Conservation (phyloP, 2,797 vertebrate species). For the Alcedo atthis region DNA sequence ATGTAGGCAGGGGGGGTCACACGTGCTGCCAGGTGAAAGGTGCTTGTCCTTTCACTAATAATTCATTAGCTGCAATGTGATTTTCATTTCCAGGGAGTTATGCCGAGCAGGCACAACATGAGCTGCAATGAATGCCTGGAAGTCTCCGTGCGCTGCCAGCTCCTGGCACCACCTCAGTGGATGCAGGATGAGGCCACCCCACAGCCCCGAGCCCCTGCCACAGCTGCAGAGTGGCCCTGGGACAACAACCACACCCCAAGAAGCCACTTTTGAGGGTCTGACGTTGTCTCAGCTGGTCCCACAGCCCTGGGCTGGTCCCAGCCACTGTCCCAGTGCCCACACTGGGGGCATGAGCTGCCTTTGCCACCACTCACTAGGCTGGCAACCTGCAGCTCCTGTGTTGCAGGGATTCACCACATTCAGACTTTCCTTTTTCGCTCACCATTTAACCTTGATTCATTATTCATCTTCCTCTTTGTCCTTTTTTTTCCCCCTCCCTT, state of each 20-base stretch:
- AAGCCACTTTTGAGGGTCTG: neutral
- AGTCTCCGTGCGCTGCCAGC: neutral
- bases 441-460: constrained; percentile 55
- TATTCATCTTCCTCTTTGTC: constrained; percentile 34
- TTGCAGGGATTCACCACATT: neutral
- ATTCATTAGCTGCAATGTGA: neutral
- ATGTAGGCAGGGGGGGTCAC: neutral
- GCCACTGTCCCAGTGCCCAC: accelerated
- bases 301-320: neutral
- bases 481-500: neutral
- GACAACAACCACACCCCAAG: accelerated
- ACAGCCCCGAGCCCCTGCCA: neutral
- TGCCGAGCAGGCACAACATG: accelerated
- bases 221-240: neutral
- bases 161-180: neutral
- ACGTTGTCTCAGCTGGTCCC: accelerated
- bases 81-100: neutral
- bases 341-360: neutral
- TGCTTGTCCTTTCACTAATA: accelerated
- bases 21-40: accelerated
- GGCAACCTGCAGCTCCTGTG: neutral
- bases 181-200: neutral
- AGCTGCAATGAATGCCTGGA: neutral
- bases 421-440: neutral
- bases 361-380: accelerated